Evolutionary conservation across 2,888 invertebrate genomes (phyloP), one percentile per base, ranked within the genome.

Genomic region (Apomyelois bistriatella): DNA sequence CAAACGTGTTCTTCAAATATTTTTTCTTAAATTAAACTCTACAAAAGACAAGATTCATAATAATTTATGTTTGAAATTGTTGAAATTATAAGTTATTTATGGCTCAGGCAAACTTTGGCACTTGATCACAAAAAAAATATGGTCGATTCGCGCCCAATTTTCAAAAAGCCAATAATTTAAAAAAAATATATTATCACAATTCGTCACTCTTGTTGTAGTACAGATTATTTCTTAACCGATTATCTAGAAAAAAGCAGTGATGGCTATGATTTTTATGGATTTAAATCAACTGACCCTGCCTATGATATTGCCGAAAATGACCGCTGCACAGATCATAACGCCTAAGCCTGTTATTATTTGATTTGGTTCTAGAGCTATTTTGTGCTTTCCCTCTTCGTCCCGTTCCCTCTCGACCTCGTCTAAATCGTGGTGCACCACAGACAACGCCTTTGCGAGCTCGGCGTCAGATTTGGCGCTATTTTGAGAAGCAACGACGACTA

Each of bases 391-490:
- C 0, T 60, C 60, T 0, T 68, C 71, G 3, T 73, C 46, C 1
- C 46, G 69, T 0, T 74, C 74, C 1, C 68, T 75, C 1, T 82
- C 81, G 0, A 70, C 78, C 0, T 87, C 86, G 51, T 86, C 89
- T 4, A 86, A 46, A 3, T 87, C 88, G 0, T 86, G 87, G 13
- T 89, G 87, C 4, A 89, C 90, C 0, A 63, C 81, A 0, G 82
- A 78, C 0, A 90, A 58, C 0, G 79, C 87, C 60, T 84, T 85
- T 0, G 86, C 78, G 1, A 90, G 61, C 41, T 85, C 81, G 0
- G 84, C 84, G 56, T 90, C 90, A 0, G 90, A 89, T 58, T 80
- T 79, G 0, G 84, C 79, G 57, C 85, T 87, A 3, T 71, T 74
- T 28, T 82, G 81, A 0, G 90, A 83, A 0, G 88, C 86, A 0